Evolutionary conservation across 2,888 invertebrate species (phyloP).

Genomic region (Odiellus spinosus): DNA sequence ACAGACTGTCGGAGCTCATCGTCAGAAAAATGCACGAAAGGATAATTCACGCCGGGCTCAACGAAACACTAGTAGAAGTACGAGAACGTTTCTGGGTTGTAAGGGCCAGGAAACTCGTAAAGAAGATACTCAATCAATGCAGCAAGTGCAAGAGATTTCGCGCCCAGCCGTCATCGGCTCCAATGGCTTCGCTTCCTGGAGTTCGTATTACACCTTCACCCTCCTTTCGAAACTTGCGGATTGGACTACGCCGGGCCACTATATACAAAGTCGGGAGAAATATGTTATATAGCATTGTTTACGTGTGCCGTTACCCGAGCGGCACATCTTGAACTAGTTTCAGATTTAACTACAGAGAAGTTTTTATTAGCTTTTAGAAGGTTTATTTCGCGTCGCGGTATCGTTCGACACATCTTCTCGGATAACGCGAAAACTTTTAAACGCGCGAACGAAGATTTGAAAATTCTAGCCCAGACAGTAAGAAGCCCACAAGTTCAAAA

Average conservation of each 20-base stretch:
- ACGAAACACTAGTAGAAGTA: not conserved
- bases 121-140: not conserved
- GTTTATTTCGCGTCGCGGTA: conserved; percentile 2
- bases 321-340: too few relatives aligned
- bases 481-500: too few relatives aligned
- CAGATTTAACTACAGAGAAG: too few relatives aligned
- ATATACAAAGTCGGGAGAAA: too few relatives aligned
- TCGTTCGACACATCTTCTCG: not conserved
- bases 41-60: not conserved
- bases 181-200: not conserved
- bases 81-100: conserved; percentile 3
- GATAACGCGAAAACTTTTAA: conserved; percentile 4
- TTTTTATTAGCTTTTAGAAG: conserved; percentile 4
- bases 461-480: too few relatives aligned
- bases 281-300: too few relatives aligned
- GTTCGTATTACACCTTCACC: not conserved
- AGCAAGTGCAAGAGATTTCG: conserved; percentile 1
- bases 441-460: conserved; percentile 1
- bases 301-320: too few relatives aligned
- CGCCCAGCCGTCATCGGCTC: not conserved
- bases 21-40: not conserved
- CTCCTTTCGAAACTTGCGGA: too few relatives aligned
- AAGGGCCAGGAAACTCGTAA: not conserved
- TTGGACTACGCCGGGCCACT: too few relatives aligned
- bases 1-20: too few relatives aligned